Evolutionary conservation across 1,140 invertebrate species (phyloP), one percentile per base, ranked within the genome.

Genomic region (Drosophila biarmipes): DNA sequence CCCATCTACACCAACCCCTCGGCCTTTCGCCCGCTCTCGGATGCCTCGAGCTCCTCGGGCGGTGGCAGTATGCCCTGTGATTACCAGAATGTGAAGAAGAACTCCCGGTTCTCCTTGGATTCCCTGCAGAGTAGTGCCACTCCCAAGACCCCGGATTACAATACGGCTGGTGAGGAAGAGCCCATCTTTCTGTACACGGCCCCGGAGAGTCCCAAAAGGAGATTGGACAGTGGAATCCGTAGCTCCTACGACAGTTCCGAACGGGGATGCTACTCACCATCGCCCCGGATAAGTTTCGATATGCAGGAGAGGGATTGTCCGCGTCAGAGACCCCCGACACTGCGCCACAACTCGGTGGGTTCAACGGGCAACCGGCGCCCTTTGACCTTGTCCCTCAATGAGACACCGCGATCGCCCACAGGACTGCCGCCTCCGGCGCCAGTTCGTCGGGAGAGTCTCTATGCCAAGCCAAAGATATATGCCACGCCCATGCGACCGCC

Each of bases 401-500:
- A 90, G 11, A 45, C 73, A 14, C 75, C 82, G 0, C 57, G 63
- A 4, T 91, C 90, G 0, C 90, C 90, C 24, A 85, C 55, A 0
- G 79, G 85, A 6, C 48, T 89, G 15, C 90, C 90, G 6, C 90
- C 90, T 1, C 90, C 86, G 2, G 86, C 90, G 2, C 90, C 90
- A 0, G 86, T 91, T 14, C 77, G 90, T 3, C 75, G 90, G 24
- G 90, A 91, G 57, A 91, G 90, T 24, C 80, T 91, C 6, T 91
- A 91, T 24, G 77, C 82, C 45, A 91, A 91, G 54, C 90, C 90
- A 91, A 91, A 91, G 85, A 89, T 91, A 31, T 89, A 90, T 66
- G 79, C 80, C 53, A 87, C 81, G 45, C 78, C 89, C 31, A 91
- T 71, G 11, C 67, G 84, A 10, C 80, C 90, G 0, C 85, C 85